Percentiles rank a stretch among this genome's conserved stretches.
Conservation (phyloP, 2,888 invertebrate genomes). For the Colletes collaris region DNA sequence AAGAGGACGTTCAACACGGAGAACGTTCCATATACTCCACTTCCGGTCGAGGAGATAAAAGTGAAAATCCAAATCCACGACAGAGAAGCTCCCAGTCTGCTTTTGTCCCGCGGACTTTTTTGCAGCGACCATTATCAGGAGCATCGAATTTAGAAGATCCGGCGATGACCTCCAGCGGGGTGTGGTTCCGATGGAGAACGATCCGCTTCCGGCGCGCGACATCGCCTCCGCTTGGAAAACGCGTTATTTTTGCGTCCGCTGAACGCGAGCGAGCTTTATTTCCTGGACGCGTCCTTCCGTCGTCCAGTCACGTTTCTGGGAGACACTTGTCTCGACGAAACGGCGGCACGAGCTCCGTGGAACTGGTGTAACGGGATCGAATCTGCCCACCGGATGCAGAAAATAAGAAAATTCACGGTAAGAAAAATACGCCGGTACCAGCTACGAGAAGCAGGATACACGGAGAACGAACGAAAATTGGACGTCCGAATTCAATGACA, state of each 20-base stretch:
- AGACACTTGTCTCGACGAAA: slow-evolving; percentile 63
- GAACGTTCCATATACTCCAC: too few relatives aligned
- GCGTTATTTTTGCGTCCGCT: slow-evolving; percentile 36
- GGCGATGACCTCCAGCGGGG: slow-evolving; percentile 19
- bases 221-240: slow-evolving; percentile 13
- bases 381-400: slow-evolving; percentile 28
- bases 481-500: neutral
- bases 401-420: slow-evolving; percentile 54
- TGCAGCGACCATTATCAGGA: slow-evolving; percentile 33
- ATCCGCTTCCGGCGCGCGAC: slow-evolving; percentile 10
- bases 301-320: slow-evolving; percentile 65
- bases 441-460: neutral
- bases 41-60: too few relatives aligned
- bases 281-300: slow-evolving; percentile 52
- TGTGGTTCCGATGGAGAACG: slow-evolving; percentile 8
- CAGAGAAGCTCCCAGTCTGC: too few relatives aligned
- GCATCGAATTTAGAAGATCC: slow-evolving; percentile 39
- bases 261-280: slow-evolving; percentile 41
- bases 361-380: slow-evolving; percentile 41
- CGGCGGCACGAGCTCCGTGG: slow-evolving; percentile 33
- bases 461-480: neutral
- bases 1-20: too few relatives aligned
- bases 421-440: slow-evolving; percentile 7
- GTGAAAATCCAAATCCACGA: too few relatives aligned
- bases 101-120: slow-evolving; percentile 15